Evolutionary conservation across 2,113 vertebrate species (phyloP).

Genomic region (Cebus imitator): DNA sequence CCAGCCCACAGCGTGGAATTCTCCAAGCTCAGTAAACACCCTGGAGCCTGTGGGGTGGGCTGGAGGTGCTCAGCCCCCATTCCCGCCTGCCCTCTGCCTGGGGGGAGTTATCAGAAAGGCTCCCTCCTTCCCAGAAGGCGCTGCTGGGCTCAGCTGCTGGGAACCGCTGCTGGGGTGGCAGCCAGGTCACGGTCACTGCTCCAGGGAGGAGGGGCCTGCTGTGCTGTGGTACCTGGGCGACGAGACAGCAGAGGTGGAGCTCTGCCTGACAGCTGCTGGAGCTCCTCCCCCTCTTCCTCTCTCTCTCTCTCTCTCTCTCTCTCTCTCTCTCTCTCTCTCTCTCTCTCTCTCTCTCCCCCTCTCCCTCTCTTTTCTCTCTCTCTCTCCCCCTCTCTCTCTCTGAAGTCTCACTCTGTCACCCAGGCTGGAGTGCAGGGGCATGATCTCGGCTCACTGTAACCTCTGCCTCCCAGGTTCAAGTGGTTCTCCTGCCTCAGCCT

Average conservation of each 20-base stretch:
- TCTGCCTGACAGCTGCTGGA: background rate
- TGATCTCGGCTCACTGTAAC: no score
- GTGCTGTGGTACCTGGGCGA: no score
- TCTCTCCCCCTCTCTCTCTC: no score
- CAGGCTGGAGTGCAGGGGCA: no score
- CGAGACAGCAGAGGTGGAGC: no score
- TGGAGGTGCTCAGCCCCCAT: background rate
- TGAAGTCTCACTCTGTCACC: no score
- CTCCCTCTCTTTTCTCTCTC: background rate
- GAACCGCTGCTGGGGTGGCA: background rate
- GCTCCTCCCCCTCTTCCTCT: background rate
- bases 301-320: no score
- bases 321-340: no score
- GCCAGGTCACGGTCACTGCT: background rate
- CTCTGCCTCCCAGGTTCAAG: no score
- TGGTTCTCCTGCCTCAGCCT: no score
- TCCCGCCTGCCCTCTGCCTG: fast-evolving
- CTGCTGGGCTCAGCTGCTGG: background rate
- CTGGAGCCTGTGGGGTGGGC: background rate
- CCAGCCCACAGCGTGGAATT: background rate
- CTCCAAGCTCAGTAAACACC: background rate
- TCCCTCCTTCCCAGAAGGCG: background rate
- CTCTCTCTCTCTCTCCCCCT: no score
- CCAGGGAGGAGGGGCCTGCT: background rate
- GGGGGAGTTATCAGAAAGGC: background rate